These are phyloP conservation scores for Trialeurodes vaporariorum DNA, from an alignment of 1,140 invertebrate species.

Conservation along the genomic window DNA sequence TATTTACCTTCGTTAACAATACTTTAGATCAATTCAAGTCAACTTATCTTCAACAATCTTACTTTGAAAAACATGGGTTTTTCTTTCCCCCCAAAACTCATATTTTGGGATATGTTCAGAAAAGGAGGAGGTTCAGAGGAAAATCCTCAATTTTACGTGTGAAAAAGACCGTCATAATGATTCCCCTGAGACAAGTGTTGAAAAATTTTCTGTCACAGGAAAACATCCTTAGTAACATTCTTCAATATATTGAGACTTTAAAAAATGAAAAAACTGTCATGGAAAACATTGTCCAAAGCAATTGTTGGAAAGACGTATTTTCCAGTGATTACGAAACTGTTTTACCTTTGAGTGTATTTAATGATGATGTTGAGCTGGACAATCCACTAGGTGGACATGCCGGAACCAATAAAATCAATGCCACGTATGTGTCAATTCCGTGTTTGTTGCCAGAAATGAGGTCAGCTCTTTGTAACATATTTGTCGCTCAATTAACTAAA, in stretches of 20 bases:
- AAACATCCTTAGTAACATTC: neutral
- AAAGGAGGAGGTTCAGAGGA: neutral
- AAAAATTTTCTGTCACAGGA: neutral
- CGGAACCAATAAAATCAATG: neutral
- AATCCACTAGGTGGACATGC: neutral
- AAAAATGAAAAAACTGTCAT: neutral
- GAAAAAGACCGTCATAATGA: neutral
- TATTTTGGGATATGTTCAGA: neutral
- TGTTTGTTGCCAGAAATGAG: neutral
- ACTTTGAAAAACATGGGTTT: neutral
- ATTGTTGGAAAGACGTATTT: neutral
- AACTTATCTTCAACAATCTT: neutral
- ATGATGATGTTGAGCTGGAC: neutral
- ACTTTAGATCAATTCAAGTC: neutral
- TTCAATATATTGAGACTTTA: neutral
- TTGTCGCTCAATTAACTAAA: neutral
- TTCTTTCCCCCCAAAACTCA: neutral
- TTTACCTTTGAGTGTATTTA: neutral
- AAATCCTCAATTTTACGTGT: neutral
- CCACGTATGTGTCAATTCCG: neutral
- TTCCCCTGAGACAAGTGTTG: neutral
- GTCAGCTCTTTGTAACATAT: neutral
- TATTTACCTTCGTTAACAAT: neutral
- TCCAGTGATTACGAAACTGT: neutral
- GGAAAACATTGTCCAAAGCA: neutral